Conservation (phyloP, 2,797 vertebrate genomes). For the Adrianichthys oophorus region DNA sequence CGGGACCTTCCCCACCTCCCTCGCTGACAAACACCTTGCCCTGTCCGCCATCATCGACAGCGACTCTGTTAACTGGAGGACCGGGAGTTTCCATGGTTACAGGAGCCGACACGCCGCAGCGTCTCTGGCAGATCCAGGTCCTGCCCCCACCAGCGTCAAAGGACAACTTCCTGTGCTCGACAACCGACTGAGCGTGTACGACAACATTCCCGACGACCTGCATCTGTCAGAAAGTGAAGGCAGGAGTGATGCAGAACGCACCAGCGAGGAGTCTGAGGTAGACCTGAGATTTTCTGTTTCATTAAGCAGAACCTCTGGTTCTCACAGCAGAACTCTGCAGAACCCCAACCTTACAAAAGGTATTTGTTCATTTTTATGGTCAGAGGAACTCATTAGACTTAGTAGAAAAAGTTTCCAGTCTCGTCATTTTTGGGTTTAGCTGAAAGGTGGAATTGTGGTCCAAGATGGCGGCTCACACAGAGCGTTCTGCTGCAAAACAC, state of each 20-base stretch:
- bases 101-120: slow-evolving; percentile 53
- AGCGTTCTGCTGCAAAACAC: too few relatives aligned
- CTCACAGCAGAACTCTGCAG: too few relatives aligned
- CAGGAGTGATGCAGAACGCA: slow-evolving; percentile 29
- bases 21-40: slow-evolving; percentile 66
- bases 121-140: slow-evolving; percentile 43
- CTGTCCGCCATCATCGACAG: slow-evolving; percentile 55
- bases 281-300: not conserved
- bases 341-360: too few relatives aligned
- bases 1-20: slow-evolving; percentile 85
- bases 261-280: slow-evolving; percentile 45
- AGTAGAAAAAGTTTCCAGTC: too few relatives aligned
- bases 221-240: slow-evolving; percentile 42
- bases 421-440: too few relatives aligned
- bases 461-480: too few relatives aligned
- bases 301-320: not conserved
- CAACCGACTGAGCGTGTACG: slow-evolving; percentile 84
- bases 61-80: slow-evolving; percentile 84
- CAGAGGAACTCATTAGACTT: too few relatives aligned
- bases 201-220: slow-evolving; percentile 79
- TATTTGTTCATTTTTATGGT: too few relatives aligned
- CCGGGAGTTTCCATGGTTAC: slow-evolving; percentile 85
- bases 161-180: slow-evolving; percentile 32
- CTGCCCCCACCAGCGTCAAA: slow-evolving; percentile 14
- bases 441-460: too few relatives aligned